phyloP scores from a whole-genome alignment of 2,888 invertebrate genomes.

The Rhorus exstirpatorius region DNA sequence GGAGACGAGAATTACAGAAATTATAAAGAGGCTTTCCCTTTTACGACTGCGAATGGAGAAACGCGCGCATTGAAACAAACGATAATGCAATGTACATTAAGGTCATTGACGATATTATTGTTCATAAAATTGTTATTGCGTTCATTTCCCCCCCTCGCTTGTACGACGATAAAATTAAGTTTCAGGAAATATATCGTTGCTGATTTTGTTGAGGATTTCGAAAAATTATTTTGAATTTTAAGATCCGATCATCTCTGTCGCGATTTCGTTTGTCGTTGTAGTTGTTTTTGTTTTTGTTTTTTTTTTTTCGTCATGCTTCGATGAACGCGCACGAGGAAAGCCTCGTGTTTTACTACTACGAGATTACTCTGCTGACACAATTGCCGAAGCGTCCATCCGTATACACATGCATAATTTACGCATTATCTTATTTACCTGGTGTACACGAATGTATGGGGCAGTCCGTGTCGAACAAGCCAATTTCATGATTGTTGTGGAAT shows the following conservation, averaged over 20 bases:
- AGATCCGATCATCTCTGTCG: no score
- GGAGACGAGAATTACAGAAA: background rate
- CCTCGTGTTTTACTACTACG: conserved; percentile 9
- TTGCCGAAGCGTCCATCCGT: conserved; percentile 15
- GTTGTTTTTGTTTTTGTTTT: background rate
- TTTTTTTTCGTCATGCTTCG: conserved; percentile 3
- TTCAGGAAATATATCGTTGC: no score
- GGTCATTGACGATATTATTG: conserved; percentile 1
- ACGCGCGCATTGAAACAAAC: background rate
- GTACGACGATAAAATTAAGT: no score
- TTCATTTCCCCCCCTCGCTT: no score
- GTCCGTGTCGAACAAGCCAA: background rate
- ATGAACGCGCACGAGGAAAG: conserved; percentile 14
- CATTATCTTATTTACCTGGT: conserved; percentile 6
- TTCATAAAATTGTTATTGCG: background rate
- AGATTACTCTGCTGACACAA: conserved; percentile 31
- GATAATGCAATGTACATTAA: background rate
- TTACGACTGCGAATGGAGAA: background rate
- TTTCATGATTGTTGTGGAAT: no score
- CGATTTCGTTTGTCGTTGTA: no score
- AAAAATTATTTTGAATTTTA: no score
- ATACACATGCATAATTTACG: conserved; percentile 45
- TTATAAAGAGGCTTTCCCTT: conserved; percentile 41
- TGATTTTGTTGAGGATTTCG: no score
- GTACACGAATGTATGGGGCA: background rate